A percentile compares a stretch with the other conserved stretches of the same genome.
Conservation (phyloP, 2,888 invertebrate species). For the Leucophora obtusa region DNA sequence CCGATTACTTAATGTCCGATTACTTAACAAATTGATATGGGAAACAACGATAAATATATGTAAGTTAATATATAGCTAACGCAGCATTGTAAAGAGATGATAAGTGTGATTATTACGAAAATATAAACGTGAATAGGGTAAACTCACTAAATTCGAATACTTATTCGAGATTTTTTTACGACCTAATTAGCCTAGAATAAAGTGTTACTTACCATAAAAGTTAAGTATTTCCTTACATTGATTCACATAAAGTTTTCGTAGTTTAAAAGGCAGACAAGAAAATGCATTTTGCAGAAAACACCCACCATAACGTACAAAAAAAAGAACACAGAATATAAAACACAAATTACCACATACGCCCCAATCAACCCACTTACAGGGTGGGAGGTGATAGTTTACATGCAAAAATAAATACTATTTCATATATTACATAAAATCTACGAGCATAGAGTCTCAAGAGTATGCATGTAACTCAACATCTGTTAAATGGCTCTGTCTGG, state of each 20-base stretch:
- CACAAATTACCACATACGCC: background rate
- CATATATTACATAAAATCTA: conserved; percentile 20
- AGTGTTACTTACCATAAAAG: background rate
- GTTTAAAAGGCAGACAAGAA: conserved; percentile 37
- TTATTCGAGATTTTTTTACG: background rate
- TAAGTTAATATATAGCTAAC: too few species aligned
- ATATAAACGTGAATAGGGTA: background rate
- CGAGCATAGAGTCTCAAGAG: too few species aligned
- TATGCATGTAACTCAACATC: too few species aligned
- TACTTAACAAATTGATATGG: too few species aligned
- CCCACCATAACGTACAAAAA: conserved; percentile 21
- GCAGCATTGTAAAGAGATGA: too few species aligned
- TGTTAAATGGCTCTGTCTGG: too few species aligned
- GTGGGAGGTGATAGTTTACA: conserved; percentile 28
- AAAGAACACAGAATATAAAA: background rate
- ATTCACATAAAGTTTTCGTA: conserved; percentile 14
- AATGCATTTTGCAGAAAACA: conserved; percentile 46
- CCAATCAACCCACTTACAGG: background rate
- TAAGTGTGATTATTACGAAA: too few species aligned
- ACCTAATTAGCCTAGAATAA: background rate
- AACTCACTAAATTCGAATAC: background rate
- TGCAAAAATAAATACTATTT: conserved; percentile 41
- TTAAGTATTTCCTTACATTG: conserved; percentile 18
- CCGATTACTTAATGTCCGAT: too few species aligned
- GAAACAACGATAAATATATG: too few species aligned